Evolutionary conservation across 2,113 vertebrate genomes (phyloP).

Genomic region (Hipposideros armiger): DNA sequence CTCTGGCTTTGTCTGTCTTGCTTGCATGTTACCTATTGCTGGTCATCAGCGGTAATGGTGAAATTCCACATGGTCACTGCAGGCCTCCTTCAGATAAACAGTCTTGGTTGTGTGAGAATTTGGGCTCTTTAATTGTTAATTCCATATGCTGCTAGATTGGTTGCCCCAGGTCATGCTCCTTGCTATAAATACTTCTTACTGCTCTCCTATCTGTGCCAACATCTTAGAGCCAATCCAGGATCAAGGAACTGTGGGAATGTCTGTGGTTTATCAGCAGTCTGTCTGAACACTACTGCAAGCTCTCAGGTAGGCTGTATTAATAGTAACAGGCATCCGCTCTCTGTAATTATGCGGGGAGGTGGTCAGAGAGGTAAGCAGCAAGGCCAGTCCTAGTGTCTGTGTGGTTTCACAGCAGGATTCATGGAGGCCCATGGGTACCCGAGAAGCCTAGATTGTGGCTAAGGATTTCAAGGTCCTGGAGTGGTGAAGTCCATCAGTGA

Average conservation of each 20-base stretch:
- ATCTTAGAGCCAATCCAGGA: background rate
- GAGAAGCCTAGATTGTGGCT: background rate
- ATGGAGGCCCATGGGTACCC: background rate
- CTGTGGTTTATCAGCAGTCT: background rate
- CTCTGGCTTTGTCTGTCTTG: background rate
- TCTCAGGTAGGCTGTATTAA: background rate
- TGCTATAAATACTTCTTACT: conserved; percentile 19
- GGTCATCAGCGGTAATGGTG: background rate
- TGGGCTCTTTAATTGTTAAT: background rate
- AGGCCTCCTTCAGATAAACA: background rate
- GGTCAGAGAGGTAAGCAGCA: conserved; percentile 24
- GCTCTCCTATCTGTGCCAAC: conserved; percentile 4
- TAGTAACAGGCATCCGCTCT: background rate
- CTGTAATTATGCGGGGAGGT: conserved; percentile 8
- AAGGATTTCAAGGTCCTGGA: background rate
- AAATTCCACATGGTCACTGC: background rate
- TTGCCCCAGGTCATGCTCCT: background rate
- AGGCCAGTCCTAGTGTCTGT: background rate
- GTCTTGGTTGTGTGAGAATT: background rate
- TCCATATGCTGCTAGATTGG: background rate
- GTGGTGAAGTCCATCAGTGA: background rate
- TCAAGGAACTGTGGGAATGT: background rate
- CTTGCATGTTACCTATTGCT: background rate
- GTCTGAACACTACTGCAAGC: background rate
- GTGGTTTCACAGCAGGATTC: background rate